Evolutionary conservation across 1,140 invertebrate genomes (phyloP), one percentile per base, ranked within the genome.

Genomic region (Sitophilus oryzae): DNA sequence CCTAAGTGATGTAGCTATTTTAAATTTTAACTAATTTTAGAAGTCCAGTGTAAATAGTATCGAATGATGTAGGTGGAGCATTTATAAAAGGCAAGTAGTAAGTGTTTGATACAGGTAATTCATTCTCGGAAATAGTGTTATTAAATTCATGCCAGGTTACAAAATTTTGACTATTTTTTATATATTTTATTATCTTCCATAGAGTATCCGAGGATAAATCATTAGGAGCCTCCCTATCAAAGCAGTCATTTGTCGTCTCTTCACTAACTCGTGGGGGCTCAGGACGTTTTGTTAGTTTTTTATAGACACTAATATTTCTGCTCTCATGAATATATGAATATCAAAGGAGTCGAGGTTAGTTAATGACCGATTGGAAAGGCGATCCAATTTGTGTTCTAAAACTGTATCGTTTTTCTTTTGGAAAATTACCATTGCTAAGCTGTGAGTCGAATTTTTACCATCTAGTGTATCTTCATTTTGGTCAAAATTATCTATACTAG

Each of bases 401-500:
- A 47, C 30, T 36, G 46, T 36, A 37, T 11, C n/a, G 14, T 19
- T 16, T 49, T 49, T 49, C 37, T 49, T 16, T 20, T 42, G 49
- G 43, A 52, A 52, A 11, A 52, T 38, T 4, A 34, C 38, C 37
- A 43, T 44, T 11, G 49, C 49, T 38, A 52, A 43, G 16, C 37
- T n/a, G 23, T 52, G 49, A 3, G 46, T 42, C 4, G 49, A 43
- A n/a, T 23, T 2, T 49, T 38, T 38, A 10, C 19, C 47, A 49
- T 38, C 35, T 14, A 49, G n/a, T 9, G 47, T 38, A n/a, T 49
- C 25, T 3, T 38, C 45, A 10, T 47, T 47, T 1, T 30, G 36
- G 47, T 50, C 47, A 18, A 50, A 50, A 41, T 50, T 50, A 41
- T 50, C 47, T 6, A 50, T 50, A 50, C 36, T 50, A 19, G 47